phyloP scores from a whole-genome alignment of 2,113 vertebrate genomes.

The Takifugu bimaculatus region DNA sequence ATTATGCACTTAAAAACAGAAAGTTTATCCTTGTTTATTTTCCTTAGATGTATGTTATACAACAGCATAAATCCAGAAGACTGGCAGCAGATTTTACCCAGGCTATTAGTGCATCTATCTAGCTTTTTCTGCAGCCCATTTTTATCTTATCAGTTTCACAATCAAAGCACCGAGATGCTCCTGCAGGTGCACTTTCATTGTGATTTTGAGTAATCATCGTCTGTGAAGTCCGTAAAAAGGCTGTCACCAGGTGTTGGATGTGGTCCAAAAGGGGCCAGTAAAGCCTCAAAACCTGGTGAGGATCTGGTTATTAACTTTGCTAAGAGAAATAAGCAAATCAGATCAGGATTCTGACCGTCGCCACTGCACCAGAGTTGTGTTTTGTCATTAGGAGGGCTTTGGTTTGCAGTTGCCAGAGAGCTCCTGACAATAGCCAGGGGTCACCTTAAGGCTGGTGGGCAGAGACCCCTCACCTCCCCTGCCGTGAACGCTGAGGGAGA shows the following conservation, averaged over 20 bases:
- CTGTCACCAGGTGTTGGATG: conserved; percentile 22
- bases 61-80: not conserved
- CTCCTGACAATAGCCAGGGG: conserved; percentile 59
- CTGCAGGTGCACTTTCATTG: conserved; percentile 27
- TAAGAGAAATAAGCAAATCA: not conserved
- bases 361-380: conserved; percentile 35
- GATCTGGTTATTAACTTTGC: conserved; percentile 8
- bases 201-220: conserved; percentile 24
- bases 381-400: conserved; percentile 46
- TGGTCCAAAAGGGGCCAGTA: not conserved
- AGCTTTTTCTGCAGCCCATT: not conserved
- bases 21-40: not conserved
- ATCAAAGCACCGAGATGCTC: too few relatives aligned
- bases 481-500: conserved; percentile 32
- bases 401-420: conserved; percentile 49
- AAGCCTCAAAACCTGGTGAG: conserved; percentile 9
- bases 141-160: too few relatives aligned
- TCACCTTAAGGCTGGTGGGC: conserved; percentile 67
- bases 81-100: not conserved
- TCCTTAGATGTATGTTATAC: not conserved
- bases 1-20: not conserved
- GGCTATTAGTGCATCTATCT: not conserved
- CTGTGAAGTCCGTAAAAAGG: conserved; percentile 22
- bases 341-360: conserved; percentile 13
- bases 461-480: conserved; percentile 60